A percentile compares a stretch with the other conserved stretches of the same genome.
Conservation (phyloP, 2,888 invertebrate genomes). For the Aspidiotus rigidus region DNA sequence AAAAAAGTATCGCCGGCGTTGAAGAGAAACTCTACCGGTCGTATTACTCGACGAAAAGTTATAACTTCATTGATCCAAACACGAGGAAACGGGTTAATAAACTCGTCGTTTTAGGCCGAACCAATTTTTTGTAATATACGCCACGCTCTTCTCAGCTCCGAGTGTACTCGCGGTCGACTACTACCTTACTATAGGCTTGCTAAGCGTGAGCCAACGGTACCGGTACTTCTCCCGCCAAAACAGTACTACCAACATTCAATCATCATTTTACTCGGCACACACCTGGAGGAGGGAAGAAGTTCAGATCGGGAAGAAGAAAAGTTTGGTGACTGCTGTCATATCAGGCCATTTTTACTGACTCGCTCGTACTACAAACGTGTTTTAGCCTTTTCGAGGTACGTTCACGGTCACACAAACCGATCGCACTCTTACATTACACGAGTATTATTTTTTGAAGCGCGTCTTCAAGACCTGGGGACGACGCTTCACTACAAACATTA, state of each 20-base stretch:
- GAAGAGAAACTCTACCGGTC: slow-evolving; percentile 6
- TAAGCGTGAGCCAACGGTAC: background rate
- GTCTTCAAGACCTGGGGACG: too few relatives aligned
- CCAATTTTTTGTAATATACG: slow-evolving; percentile 13
- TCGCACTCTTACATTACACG: background rate
- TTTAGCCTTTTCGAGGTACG: slow-evolving; percentile 8
- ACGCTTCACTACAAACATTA: too few relatives aligned
- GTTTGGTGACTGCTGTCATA: background rate
- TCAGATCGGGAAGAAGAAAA: background rate
- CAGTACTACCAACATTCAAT: slow-evolving; percentile 7
- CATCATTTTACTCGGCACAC: background rate
- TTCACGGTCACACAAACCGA: background rate
- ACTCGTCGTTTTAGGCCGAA: slow-evolving; percentile 27
- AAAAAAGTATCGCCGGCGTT: slow-evolving; percentile 14
- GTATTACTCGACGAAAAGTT: background rate
- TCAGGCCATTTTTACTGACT: background rate
- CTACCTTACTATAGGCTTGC: too few relatives aligned
- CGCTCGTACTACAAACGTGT: background rate
- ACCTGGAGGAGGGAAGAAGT: background rate
- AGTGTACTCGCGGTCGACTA: background rate
- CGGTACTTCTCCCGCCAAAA: slow-evolving; percentile 26
- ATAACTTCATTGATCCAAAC: slow-evolving; percentile 21
- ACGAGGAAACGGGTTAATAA: slow-evolving; percentile 23
- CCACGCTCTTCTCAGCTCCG: slow-evolving; percentile 15
- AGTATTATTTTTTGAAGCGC: too few relatives aligned